A percentile compares a stretch with the other conserved stretches of the same genome.
These are phyloP conservation scores for Diachasma alloeum DNA, from an alignment of 1,140 invertebrate genomes.

Conservation along the genomic window DNA sequence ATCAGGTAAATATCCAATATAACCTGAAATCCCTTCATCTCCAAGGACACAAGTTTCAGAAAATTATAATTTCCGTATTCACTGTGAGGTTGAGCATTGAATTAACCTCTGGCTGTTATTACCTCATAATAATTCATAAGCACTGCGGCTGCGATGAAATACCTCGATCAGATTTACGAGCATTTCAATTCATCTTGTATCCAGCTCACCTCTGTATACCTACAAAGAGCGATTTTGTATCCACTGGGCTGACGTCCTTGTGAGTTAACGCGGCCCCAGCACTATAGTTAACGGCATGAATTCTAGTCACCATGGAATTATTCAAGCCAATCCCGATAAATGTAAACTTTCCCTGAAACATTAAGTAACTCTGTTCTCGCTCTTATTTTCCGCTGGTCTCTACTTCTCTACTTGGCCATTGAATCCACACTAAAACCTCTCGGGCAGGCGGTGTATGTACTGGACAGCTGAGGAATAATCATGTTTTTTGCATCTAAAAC, in stretches of 20 bases:
- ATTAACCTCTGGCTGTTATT: background rate
- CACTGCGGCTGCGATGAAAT: background rate
- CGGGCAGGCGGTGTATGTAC: too few relatives aligned
- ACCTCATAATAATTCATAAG: slow-evolving; percentile 7
- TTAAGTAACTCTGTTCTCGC: slow-evolving; percentile 41
- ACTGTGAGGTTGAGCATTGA: background rate
- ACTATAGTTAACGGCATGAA: background rate
- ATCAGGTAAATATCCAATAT: slow-evolving; percentile 68
- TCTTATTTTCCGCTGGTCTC: background rate
- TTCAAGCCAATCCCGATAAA: slow-evolving; percentile 12
- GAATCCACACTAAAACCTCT: too few relatives aligned
- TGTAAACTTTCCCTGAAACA: slow-evolving; percentile 48
- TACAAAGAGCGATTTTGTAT: background rate
- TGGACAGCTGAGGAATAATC: too few relatives aligned
- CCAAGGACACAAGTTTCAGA: background rate
- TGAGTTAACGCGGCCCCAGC: background rate
- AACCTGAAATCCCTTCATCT: background rate
- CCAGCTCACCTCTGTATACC: background rate
- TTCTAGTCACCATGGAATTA: slow-evolving; percentile 16
- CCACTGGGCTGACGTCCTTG: background rate
- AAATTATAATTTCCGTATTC: background rate
- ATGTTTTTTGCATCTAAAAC: too few relatives aligned
- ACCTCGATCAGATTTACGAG: slow-evolving; percentile 3
- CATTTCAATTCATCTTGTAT: background rate
- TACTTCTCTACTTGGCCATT: background rate